These are phyloP conservation scores for Helobdella robusta DNA, from an alignment of 2,888 invertebrate genomes.

Conservation along the genomic window DNA sequence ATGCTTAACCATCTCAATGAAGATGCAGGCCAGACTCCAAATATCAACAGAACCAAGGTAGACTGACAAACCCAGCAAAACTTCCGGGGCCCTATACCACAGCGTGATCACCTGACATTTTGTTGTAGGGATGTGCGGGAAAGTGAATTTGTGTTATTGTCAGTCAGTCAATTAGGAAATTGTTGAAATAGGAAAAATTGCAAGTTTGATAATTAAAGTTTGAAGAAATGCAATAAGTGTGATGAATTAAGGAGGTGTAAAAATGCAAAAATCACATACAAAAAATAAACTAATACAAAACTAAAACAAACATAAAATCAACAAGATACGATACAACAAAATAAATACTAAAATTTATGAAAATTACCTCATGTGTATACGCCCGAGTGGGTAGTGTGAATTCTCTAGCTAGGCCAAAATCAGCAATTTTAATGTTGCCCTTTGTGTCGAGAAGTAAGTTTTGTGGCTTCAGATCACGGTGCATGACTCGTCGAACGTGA, in stretches of 20 bases:
- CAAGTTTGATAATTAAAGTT: too few relatives aligned
- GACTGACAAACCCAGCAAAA: conserved; percentile 46
- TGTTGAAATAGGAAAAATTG: too few relatives aligned
- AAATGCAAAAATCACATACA: background rate
- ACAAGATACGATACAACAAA: background rate
- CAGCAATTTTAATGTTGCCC: conserved; percentile 50
- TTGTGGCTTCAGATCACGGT: conserved; percentile 50
- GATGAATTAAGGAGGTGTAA: too few relatives aligned
- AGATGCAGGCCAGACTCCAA: conserved; percentile 95
- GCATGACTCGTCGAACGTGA: conserved; percentile 47
- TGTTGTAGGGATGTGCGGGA: too few relatives aligned
- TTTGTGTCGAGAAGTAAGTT: conserved; percentile 50
- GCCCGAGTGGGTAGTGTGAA: conserved; percentile 50
- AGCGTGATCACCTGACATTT: conserved; percentile 16
- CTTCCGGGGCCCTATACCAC: conserved; percentile 30
- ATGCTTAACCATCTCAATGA: conserved; percentile 70
- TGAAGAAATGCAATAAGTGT: too few relatives aligned
- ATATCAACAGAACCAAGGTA: conserved; percentile 63
- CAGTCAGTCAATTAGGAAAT: too few relatives aligned
- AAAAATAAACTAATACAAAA: background rate
- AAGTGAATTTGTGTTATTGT: too few relatives aligned
- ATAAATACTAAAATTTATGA: background rate
- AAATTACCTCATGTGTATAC: conserved; percentile 50
- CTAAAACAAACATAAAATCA: background rate
- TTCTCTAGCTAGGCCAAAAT: conserved; percentile 51